Evolutionary conservation across 2,888 invertebrate species (phyloP), one percentile per base, ranked within the genome.

Genomic region (Platycheirus rosarum): DNA sequence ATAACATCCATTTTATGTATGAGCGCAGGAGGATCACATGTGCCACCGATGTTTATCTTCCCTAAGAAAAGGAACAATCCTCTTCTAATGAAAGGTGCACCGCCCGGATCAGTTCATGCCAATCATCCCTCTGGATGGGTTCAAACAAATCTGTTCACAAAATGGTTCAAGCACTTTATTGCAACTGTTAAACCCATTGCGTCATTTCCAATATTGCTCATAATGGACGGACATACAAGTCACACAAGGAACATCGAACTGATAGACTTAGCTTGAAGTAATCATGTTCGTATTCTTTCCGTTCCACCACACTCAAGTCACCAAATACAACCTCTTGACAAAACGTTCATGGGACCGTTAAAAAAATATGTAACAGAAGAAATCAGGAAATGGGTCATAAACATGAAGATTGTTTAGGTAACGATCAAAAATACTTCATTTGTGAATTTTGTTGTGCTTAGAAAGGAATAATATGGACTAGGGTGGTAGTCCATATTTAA

Each of bases 241-340:
- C 71, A 76, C 53, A 68, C 49, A 35, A 60, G 69, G 53, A 82
- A 76, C 44, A 76, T 69, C 20, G 71, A 76, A 40, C 57, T 73
- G 9, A 18, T 79, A 42, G 65, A 71, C 11, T 18, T 66, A 11
- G 48, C 74, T 29, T 66, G 53, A 51, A 62, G 40, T 29, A 75
- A 71, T 51, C 65, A 75, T 62, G 71, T 71, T 9, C 71, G 29
- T 42, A 65, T 71, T 60, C 63, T 71, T 16, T 76, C 76, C 8
- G 66, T 82, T 40, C 76, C 75, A 7, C 76, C 63, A n/a, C 68
- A 82, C 46, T 73, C 71, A n/a, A 77, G 71, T 55, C 68, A 73
- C 26, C 65, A 82, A 71, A 82, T 82, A 16, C 76, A 82, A 51
- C 82, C 71, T 4, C 68, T 73, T 16, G 68, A 82, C 53, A 82